Conservation (phyloP, 2,888 invertebrate genomes). For the Hyalella azteca region DNA sequence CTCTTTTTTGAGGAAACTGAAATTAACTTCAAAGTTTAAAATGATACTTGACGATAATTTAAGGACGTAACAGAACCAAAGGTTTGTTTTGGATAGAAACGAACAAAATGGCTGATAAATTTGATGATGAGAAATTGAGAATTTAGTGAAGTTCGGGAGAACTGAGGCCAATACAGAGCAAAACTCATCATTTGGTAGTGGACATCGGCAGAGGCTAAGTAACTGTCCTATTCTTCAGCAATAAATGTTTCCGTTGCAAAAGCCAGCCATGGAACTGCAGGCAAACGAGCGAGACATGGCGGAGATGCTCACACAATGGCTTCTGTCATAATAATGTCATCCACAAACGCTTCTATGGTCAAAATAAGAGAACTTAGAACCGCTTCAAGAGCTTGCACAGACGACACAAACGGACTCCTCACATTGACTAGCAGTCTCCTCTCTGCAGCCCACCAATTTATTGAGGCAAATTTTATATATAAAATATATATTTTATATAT, state of each 20-base stretch:
- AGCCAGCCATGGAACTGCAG: not conserved
- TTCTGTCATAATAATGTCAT: slow-evolving; percentile 27
- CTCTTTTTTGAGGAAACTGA: too few species aligned
- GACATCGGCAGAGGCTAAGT: not conserved
- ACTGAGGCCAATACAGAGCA: not conserved
- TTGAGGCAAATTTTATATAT: too few species aligned
- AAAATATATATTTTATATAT: too few species aligned
- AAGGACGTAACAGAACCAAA: too few species aligned
- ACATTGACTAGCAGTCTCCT: too few species aligned
- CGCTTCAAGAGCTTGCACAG: slow-evolving; percentile 10
- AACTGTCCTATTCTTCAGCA: slow-evolving; percentile 1
- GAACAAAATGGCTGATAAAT: too few species aligned
- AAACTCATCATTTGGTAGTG: not conserved
- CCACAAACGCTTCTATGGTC: not conserved
- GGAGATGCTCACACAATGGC: slow-evolving; percentile 13
- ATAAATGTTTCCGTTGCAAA: slow-evolving; percentile 1
- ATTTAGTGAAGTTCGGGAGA: not conserved
- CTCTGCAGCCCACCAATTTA: too few species aligned
- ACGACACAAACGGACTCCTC: not conserved
- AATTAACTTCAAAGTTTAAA: too few species aligned
- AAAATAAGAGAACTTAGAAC: slow-evolving; percentile 26
- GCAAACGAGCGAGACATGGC: slow-evolving; percentile 4
- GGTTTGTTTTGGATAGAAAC: too few species aligned
- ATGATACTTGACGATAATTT: too few species aligned
- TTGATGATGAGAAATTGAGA: too few species aligned